Evolutionary conservation across 1,140 invertebrate genomes (phyloP).

Genomic region (Drosophila oshimai): DNA sequence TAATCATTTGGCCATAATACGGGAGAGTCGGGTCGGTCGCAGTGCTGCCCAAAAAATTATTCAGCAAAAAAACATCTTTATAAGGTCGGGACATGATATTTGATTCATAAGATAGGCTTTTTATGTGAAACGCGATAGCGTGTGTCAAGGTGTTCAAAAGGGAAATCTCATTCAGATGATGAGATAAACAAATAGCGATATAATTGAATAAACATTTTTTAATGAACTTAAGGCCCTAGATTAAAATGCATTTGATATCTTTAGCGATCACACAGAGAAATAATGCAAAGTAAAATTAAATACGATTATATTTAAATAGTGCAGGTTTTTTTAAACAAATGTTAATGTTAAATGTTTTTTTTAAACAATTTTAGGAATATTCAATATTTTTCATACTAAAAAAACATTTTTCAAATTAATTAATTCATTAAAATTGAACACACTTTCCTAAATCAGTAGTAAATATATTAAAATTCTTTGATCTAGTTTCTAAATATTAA

Average conservation of each 20-base stretch:
- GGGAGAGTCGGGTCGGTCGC: not conserved
- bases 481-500: too few relatives aligned
- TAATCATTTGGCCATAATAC: constrained; percentile 43
- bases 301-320: too few relatives aligned
- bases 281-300: too few relatives aligned
- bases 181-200: not conserved
- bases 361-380: too few relatives aligned
- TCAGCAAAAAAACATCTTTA: constrained; percentile 16
- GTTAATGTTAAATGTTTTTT: too few relatives aligned
- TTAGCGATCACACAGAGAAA: too few relatives aligned
- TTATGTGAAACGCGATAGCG: not conserved
- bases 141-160: not conserved
- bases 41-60: not conserved
- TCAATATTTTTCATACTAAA: too few relatives aligned
- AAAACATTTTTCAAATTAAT: too few relatives aligned
- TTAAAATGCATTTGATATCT: not conserved
- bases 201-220: not conserved
- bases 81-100: constrained; percentile 11
- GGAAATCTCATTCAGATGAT: not conserved
- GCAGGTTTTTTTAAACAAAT: too few relatives aligned
- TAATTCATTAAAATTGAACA: too few relatives aligned
- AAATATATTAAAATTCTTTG: too few relatives aligned
- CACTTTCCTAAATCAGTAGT: too few relatives aligned
- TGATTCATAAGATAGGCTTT: not conserved
- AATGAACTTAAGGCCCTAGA: not conserved